These are phyloP conservation scores for Noctua janthe DNA, from an alignment of 2,888 invertebrate genomes.

Conservation along the genomic window DNA sequence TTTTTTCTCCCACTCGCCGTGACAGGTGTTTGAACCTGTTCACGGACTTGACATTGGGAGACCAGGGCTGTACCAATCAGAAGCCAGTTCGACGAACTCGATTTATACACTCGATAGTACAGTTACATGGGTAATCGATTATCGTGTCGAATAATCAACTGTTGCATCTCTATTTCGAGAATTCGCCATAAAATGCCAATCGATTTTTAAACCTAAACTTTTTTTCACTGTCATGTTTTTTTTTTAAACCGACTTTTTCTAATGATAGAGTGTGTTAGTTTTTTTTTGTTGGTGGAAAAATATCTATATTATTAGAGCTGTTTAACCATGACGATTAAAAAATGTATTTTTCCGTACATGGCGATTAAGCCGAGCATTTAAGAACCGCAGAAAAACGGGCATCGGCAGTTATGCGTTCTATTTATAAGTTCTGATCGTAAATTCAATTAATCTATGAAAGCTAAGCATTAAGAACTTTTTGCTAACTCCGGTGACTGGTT, in stretches of 20 bases:
- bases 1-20: slow-evolving; percentile 73
- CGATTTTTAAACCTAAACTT: slow-evolving; percentile 43
- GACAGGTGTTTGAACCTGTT: slow-evolving; percentile 88
- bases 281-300: background rate
- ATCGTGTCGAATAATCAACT: slow-evolving; percentile 64
- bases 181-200: slow-evolving; percentile 64
- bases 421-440: slow-evolving; percentile 22
- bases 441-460: slow-evolving; percentile 54
- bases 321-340: slow-evolving; percentile 13
- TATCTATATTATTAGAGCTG: slow-evolving; percentile 16
- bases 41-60: slow-evolving; percentile 87
- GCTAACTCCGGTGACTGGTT: slow-evolving; percentile 23
- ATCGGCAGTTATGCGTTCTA: slow-evolving; percentile 9
- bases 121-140: slow-evolving; percentile 78
- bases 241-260: slow-evolving; percentile 10
- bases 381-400: slow-evolving; percentile 37
- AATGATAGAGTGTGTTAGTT: background rate
- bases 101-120: slow-evolving; percentile 72
- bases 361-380: slow-evolving; percentile 27
- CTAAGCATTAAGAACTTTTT: slow-evolving; percentile 43
- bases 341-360: slow-evolving; percentile 20
- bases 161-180: slow-evolving; percentile 64
- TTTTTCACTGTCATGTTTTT: slow-evolving; percentile 33
- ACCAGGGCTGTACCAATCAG: slow-evolving; percentile 70
- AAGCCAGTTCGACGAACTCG: slow-evolving; percentile 77